phyloP scores from a whole-genome alignment of 64 coral and sea anemone genomes.

The Exaiptasia diaphana region DNA sequence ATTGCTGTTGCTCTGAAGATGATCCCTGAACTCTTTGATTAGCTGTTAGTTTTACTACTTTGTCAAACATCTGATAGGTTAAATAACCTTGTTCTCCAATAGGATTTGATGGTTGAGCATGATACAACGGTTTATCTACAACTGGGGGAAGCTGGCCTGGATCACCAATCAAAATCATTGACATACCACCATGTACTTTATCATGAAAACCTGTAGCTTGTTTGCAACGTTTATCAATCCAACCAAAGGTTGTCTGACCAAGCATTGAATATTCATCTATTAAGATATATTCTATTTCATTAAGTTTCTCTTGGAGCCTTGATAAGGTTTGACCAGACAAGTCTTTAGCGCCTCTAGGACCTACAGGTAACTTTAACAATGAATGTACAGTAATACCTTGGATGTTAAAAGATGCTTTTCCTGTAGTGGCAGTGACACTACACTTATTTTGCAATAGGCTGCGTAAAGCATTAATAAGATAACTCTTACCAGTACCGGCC shows the following conservation, averaged over 20 bases:
- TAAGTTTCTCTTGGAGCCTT: slow-evolving; percentile 11
- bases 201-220: slow-evolving; percentile 7
- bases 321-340: not conserved
- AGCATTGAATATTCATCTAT: slow-evolving; percentile 49
- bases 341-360: slow-evolving; percentile 23
- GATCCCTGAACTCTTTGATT: slow-evolving; percentile 37
- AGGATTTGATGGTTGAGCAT: not conserved
- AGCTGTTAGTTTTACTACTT: not conserved
- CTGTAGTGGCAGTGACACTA: slow-evolving; percentile 36
- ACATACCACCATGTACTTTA: slow-evolving; percentile 5
- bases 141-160: slow-evolving; percentile 19
- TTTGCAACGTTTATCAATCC: slow-evolving; percentile 15
- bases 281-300: slow-evolving; percentile 4
- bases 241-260: slow-evolving; percentile 7
- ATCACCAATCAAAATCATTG: slow-evolving; percentile 33
- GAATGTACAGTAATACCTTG: slow-evolving; percentile 19
- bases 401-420: slow-evolving; percentile 18
- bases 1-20: not conserved
- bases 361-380: slow-evolving; percentile 22
- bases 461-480: slow-evolving; percentile 25
- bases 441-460: slow-evolving; percentile 7
- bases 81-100: slow-evolving; percentile 30
- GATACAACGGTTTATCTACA: slow-evolving; percentile 18
- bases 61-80: slow-evolving; percentile 38
- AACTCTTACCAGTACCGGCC: slow-evolving; percentile 31